Evolutionary conservation across 2,113 vertebrate genomes (phyloP), one percentile per base, ranked within the genome.

Genomic region (Thryonomys swinderianus): DNA sequence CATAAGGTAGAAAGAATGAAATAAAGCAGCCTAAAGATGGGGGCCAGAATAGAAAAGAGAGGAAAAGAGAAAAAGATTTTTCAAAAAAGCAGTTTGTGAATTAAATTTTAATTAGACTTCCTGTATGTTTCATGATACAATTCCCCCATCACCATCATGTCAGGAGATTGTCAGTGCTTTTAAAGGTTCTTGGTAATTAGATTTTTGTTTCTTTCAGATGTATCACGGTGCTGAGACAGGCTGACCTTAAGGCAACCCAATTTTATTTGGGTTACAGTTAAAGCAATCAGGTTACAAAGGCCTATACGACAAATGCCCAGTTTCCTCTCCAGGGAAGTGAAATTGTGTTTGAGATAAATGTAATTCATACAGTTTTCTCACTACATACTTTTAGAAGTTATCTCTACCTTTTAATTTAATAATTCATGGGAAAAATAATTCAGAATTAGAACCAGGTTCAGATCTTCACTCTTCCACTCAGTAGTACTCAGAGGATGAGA

Each of bases 251-350:
- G 90, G 62, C 62, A 95, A 71, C 76, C 64, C 62, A 71, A 25
- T 93, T 96, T 93, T 95, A 87, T 94, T 96, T 96, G 82, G 80
- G 79, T 96, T 96, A 93, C 53, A 92, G 59, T 92, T 94, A 74
- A 94, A 95, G 88, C 40, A 67, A 69, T 92, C 88, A 90, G 88
- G 34, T 94, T 91, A 78, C 40, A 20, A 12, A 73, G 27, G 27
- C 17, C 74, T 94, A 82, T 20, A 69, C 62, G 48, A 57, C 48
- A 74, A 83, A 88, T 88, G 86, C 73, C 78, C 85, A 86, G 23
- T 69, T 92, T 90, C 61, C 61, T 93, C 48, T 93, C 67, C 40
- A 85, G 17, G 69, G 61, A 87, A 95, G 42, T 27, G 27, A 90
- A 93, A 92, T 55, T 87, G 64, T 92, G 51, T 85, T 88, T 61